Base-by-base conservation (phyloP, 2,888 invertebrate species). In the Carterocephalus palaemon region DNA sequence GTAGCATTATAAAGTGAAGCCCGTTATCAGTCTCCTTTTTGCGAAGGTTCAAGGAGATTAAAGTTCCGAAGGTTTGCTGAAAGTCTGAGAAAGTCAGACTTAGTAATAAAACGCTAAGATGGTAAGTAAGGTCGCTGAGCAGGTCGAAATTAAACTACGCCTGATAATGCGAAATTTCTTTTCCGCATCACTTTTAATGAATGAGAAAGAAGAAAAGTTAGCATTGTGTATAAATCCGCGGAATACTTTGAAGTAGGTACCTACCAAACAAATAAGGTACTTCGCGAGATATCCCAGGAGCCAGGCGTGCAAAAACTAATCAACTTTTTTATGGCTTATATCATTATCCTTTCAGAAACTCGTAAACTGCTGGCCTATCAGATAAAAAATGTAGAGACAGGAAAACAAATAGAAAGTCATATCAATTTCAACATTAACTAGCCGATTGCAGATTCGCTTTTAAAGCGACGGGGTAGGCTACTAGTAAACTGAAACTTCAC, bases 71-170 rank as follows among this genome's bases (percentile, higher is more conserved):
- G 42, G 42, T 23, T 43, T 43, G 16, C 22, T 36, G 23, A 37
- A 37, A 37, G 34, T 36, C 43, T 17, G 43, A 31, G 17, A 36
- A 17, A 37, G 22, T 37, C 29, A 31, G 22, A 13, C 16, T 6
- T 7, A 15, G 31, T 37, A 43, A 43, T 43, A 36, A 43, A 37
- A 37, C 16, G 43, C 6, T 43, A 43, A 43, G 36, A 29, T 16
- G 23, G 16, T 31, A 12, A 29, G 16, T 31, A 12, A 29, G 29
- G 26, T 36, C 17, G 12, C 20, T 36, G 36, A 17, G 22, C 31
- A 9, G 16, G 22, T 20, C 13, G 22, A 12, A 43, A 43, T 37
- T 28, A 36, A 43, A 43, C 36, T 36, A 43, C 43, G 29, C 8
- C 12, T 36, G 16, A 36, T 36, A 22, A 29, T 19, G n/a, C 12